Evolutionary conservation across 2,888 invertebrate species (phyloP), one percentile per base, ranked within the genome.

Genomic region (Ariolimax columbianus): DNA sequence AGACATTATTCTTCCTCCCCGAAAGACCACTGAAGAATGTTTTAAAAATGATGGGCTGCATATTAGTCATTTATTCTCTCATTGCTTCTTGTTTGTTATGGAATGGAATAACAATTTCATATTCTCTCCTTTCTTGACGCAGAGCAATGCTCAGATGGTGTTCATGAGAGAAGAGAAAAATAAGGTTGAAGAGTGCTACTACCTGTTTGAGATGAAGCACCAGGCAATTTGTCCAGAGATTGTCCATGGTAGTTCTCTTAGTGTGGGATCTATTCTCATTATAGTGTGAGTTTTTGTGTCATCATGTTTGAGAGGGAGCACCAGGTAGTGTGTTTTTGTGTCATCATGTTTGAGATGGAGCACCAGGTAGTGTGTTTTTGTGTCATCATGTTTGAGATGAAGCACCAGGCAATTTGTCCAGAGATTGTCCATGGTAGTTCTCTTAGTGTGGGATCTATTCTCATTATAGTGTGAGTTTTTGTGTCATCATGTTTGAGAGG

Each of bases 381-480:
- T n/a, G n/a, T n/a, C n/a, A n/a, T n/a, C n/a, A n/a, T 94, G 83
- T 94, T 94, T 91, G 93, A 94, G 87, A 85, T 94, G 84, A 81
- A 87, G 79, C 75, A 89, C 63, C 47, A 88, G 40, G 82, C 88
- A 38, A 83, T 89, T 77, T 85, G 89, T 73, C 83, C 87, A 70
- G 38, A 77, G 72, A 14, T 77, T 0, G 23, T 77, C 47, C 19
- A 47, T 36, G 33, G 77, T 3, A 38, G 86, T 73, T 38, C 91
- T 30, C 90, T 93, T 11, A 93, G 94, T 86, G 88, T 91, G 38
- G 94, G 94, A 9, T 91, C 93, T 17, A 91, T 94, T 51, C 86
- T 94, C n/a, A 88, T 93, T 51, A 94, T 94, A 82, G 89, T 93
- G 94, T 94, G 88, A 92, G 93, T 75, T 47, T n/a, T 51, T 51